phyloP scores from a whole-genome alignment of 2,888 invertebrate genomes.

The Torymus aiolomorphi region DNA sequence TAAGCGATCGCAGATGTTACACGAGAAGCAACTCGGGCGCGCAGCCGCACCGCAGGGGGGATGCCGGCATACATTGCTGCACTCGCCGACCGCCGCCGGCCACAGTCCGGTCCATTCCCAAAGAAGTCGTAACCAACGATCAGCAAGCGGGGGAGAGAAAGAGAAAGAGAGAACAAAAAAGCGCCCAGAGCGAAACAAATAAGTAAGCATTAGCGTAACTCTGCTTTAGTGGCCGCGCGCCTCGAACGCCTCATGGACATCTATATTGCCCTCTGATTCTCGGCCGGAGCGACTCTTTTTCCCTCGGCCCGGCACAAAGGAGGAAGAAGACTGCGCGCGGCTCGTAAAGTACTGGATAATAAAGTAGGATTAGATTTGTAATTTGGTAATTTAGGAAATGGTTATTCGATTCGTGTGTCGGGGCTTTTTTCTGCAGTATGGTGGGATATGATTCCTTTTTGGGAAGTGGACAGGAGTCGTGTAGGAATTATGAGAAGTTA shows the following conservation, averaged over 20 bases:
- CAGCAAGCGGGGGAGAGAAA: slow-evolving; percentile 55
- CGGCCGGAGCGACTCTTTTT: background rate
- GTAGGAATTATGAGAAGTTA: too few species aligned
- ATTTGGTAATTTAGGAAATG: slow-evolving; percentile 45
- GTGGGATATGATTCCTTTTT: too few species aligned
- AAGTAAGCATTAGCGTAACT: slow-evolving; percentile 73
- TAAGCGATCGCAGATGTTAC: slow-evolving; percentile 46
- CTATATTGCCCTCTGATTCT: slow-evolving; percentile 56
- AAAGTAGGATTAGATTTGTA: slow-evolving; percentile 51
- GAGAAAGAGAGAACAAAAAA: slow-evolving; percentile 28
- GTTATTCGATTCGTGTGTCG: slow-evolving; percentile 13
- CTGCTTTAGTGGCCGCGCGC: slow-evolving; percentile 68
- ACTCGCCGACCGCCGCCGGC: slow-evolving; percentile 44
- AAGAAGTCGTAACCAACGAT: slow-evolving; percentile 71
- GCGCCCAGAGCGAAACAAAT: slow-evolving; percentile 63
- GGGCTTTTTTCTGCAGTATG: background rate
- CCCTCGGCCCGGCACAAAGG: background rate
- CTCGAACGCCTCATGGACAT: slow-evolving; percentile 52
- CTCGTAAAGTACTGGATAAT: slow-evolving; percentile 44
- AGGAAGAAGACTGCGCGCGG: background rate
- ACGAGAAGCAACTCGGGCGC: slow-evolving; percentile 39
- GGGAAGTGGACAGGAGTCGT: too few species aligned
- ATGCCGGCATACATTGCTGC: slow-evolving; percentile 28
- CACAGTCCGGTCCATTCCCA: slow-evolving; percentile 62
- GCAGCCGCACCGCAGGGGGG: slow-evolving; percentile 6